phyloP scores from a whole-genome alignment of 2,888 invertebrate genomes.

The Trissolcus japonicus region DNA sequence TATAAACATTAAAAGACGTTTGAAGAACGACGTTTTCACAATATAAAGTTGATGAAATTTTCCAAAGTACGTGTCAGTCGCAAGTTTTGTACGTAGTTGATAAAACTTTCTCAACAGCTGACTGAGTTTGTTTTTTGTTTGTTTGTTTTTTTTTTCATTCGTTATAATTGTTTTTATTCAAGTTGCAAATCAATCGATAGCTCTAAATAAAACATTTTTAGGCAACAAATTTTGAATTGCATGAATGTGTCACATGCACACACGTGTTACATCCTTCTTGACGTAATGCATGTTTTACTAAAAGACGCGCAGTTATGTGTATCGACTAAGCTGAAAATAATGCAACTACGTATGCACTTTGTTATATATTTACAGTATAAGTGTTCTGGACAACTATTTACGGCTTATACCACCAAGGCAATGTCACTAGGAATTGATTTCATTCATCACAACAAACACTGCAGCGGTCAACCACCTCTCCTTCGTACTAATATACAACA shows the following conservation, averaged over 20 bases:
- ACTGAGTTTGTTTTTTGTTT: too few species aligned
- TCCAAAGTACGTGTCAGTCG: too few species aligned
- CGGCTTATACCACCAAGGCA: slow-evolving; percentile 28
- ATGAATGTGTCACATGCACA: too few species aligned
- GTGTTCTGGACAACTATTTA: slow-evolving; percentile 32
- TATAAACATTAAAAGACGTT: too few species aligned
- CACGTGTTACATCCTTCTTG: slow-evolving; percentile 5
- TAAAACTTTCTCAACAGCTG: background rate
- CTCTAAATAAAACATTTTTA: background rate
- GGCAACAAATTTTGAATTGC: background rate
- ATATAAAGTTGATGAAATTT: too few species aligned
- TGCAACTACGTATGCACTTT: slow-evolving; percentile 24
- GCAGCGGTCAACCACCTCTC: slow-evolving; percentile 14
- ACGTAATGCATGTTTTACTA: slow-evolving; percentile 41
- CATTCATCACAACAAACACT: slow-evolving; percentile 9
- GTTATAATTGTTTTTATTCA: background rate
- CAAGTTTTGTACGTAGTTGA: too few species aligned
- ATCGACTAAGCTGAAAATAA: slow-evolving; percentile 47
- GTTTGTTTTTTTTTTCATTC: background rate
- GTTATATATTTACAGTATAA: slow-evolving; percentile 35
- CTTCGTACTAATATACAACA: background rate
- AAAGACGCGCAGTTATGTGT: slow-evolving; percentile 19
- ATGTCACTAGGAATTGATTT: slow-evolving; percentile 42
- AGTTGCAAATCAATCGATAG: background rate
- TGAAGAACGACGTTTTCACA: too few species aligned